phyloP scores from a whole-genome alignment of 1,140 invertebrate species.

The Drosophila erecta region DNA sequence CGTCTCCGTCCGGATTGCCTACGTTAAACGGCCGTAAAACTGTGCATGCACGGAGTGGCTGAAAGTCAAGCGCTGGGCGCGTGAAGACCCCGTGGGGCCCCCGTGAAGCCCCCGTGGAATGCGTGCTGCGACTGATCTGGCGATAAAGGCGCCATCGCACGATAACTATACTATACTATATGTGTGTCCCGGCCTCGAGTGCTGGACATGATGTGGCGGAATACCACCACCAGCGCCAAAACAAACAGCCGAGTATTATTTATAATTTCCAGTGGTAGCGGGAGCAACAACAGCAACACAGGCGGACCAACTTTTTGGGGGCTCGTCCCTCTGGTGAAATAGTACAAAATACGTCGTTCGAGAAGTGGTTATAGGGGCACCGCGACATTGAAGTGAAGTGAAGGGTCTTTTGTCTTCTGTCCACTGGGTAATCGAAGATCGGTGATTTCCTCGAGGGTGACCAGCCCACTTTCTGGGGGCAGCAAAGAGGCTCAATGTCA shows the following conservation, averaged over 20 bases:
- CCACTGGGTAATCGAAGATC: conserved; percentile 12
- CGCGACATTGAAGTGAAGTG: conserved; percentile 33
- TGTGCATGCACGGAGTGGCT: conserved; percentile 61
- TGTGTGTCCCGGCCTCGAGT: conserved; percentile 41
- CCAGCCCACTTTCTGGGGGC: conserved; percentile 40
- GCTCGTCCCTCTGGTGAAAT: conserved; percentile 78
- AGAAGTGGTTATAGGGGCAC: conserved; percentile 14
- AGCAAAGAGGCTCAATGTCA: conserved; percentile 52
- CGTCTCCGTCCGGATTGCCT: conserved; percentile 31
- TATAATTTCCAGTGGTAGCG: conserved; percentile 36
- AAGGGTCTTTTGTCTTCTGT: conserved; percentile 17
- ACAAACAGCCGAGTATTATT: conserved; percentile 50
- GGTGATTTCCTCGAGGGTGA: not conserved
- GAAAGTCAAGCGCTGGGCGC: conserved; percentile 36
- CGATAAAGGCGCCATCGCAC: conserved; percentile 56
- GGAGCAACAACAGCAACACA: conserved; percentile 16
- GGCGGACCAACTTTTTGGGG: conserved; percentile 51
- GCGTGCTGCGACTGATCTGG: conserved; percentile 46
- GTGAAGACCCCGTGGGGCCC: conserved; percentile 61
- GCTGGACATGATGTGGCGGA: conserved; percentile 39
- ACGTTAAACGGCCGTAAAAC: conserved; percentile 14
- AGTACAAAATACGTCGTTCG: conserved; percentile 34
- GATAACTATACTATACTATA: conserved; percentile 32
- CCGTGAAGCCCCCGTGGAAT: conserved; percentile 54
- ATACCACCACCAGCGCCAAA: conserved; percentile 28